phyloP scores from a whole-genome alignment of 2,888 invertebrate genomes.

The Cheilosia variabilis region DNA sequence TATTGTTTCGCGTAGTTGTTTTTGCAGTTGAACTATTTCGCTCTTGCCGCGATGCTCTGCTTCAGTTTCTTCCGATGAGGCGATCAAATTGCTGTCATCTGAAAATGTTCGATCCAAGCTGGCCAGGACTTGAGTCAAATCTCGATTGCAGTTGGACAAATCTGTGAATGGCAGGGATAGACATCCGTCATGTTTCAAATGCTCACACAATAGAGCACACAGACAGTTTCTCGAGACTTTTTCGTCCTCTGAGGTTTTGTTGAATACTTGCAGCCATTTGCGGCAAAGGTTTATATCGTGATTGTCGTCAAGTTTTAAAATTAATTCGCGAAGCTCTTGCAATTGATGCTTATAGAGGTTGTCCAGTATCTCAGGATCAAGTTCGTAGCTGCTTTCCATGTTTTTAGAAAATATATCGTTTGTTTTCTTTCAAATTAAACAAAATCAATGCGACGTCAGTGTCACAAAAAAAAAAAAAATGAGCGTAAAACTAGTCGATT shows the following conservation, averaged over 20 bases:
- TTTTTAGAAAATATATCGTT: not conserved
- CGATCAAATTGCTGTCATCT: conserved; percentile 1
- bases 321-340: conserved; percentile 75
- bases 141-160: conserved; percentile 64
- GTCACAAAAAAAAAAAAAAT: too few species aligned
- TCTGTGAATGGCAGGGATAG: conserved; percentile 69
- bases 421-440: not conserved
- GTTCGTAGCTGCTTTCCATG: conserved; percentile 71
- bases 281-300: conserved; percentile 77
- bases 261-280: conserved; percentile 80
- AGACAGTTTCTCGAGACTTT: conserved; percentile 80
- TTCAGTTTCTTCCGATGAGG: conserved; percentile 1
- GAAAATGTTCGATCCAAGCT: conserved; percentile 43
- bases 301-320: conserved; percentile 74
- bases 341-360: conserved; percentile 77
- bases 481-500: too few species aligned
- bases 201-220: conserved; percentile 79
- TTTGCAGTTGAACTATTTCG: conserved; percentile 66
- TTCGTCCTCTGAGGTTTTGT: conserved; percentile 76
- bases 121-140: conserved; percentile 55
- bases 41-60: not conserved
- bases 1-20: conserved; percentile 73
- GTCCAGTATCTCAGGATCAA: conserved; percentile 77
- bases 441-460: not conserved
- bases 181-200: conserved; percentile 72